Conservation (phyloP, 2,797 vertebrate genomes). For the Syngnathus acus region DNA sequence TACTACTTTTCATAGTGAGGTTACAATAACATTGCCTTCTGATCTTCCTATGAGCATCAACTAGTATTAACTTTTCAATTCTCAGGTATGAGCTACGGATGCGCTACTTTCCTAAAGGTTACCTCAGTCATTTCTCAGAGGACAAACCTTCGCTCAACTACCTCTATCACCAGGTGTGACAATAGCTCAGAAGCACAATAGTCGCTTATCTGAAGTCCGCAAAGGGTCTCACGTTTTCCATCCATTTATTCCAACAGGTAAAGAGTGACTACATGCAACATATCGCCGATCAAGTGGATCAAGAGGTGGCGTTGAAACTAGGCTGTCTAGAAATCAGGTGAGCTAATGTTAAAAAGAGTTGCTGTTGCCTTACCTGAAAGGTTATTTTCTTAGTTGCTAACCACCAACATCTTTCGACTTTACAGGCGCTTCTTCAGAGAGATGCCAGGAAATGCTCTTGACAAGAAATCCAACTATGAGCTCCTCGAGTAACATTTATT, state of each 20-base stretch:
- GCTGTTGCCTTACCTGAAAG: too few species aligned
- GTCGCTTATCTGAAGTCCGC: background rate
- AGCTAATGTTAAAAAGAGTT: background rate
- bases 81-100: conserved; percentile 92
- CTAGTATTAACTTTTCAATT: conserved; percentile 13
- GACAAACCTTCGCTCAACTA: conserved; percentile 97
- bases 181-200: background rate
- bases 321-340: conserved; percentile 98
- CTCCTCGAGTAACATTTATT: conserved; percentile 86
- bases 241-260: conserved; percentile 67
- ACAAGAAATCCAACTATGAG: conserved; percentile 99
- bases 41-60: background rate
- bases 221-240: background rate
- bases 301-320: conserved; percentile 94
- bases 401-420: conserved; percentile 16
- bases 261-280: conserved; percentile 97
- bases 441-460: conserved; percentile 95
- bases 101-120: conserved; percentile 96
- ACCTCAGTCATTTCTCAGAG: conserved; percentile 93
- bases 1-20: conserved; percentile 33
- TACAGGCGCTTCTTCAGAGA: conserved; percentile 93
- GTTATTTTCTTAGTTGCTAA: background rate
- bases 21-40: conserved; percentile 16
- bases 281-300: conserved; percentile 93
- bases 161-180: conserved; percentile 95